Percentiles rank a stretch among this genome's conserved stretches.
These are phyloP conservation scores for Camponotus pennsylvanicus DNA, from an alignment of 1,140 invertebrate species.

Conservation along the genomic window DNA sequence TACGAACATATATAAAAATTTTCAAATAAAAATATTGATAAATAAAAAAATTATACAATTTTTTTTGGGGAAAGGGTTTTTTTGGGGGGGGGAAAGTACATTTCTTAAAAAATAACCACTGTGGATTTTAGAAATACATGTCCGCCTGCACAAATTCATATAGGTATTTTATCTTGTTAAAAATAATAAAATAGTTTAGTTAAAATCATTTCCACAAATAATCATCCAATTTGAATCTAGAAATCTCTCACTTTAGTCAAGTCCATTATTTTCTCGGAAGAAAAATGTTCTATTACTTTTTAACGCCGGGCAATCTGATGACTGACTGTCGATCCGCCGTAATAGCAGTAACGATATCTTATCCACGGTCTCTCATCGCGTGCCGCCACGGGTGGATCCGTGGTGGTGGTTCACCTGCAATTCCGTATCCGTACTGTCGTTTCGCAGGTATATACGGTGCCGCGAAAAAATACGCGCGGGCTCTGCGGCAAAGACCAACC, in stretches of 20 bases:
- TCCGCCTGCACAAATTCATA: neutral
- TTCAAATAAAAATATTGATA: too few relatives aligned
- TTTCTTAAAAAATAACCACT: neutral
- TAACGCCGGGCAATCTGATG: slow-evolving; percentile 50
- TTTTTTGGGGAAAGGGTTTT: too few relatives aligned
- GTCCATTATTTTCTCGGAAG: neutral
- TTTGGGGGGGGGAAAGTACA: too few relatives aligned
- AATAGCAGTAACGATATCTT: slow-evolving; percentile 62
- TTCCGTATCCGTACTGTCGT: slow-evolving; percentile 64
- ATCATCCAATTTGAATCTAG: slow-evolving; percentile 1
- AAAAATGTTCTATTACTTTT: slow-evolving; percentile 37
- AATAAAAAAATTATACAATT: too few relatives aligned
- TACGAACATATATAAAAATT: too few relatives aligned
- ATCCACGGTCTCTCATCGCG: slow-evolving; percentile 62
- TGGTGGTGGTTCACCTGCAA: slow-evolving; percentile 44
- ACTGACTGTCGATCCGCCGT: slow-evolving; percentile 54
- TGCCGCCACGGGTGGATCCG: slow-evolving; percentile 61
- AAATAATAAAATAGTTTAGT: neutral
- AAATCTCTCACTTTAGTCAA: slow-evolving; percentile 13
- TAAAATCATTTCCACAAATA: neutral
- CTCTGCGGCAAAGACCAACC: slow-evolving; percentile 34
- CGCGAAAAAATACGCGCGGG: slow-evolving; percentile 50
- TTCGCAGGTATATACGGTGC: slow-evolving; percentile 56
- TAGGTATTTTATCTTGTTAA: neutral
- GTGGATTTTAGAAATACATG: neutral